Evolutionary conservation across 2,888 invertebrate species (phyloP).

Genomic region (Chromoteleia sp.): DNA sequence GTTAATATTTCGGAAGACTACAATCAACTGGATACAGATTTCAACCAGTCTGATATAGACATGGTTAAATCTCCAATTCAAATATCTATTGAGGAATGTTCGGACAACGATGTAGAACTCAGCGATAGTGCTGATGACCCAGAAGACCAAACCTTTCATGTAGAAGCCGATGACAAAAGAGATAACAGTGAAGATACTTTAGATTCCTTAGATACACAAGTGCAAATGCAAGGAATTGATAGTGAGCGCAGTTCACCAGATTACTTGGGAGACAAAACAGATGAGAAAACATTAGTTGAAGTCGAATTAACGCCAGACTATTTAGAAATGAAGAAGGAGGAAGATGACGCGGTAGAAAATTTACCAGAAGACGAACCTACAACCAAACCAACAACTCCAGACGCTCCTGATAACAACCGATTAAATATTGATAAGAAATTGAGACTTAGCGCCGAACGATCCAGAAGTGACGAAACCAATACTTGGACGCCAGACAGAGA

Average conservation of each 20-base stretch:
- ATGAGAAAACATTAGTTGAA: constrained; percentile 84
- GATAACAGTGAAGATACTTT: constrained; percentile 83
- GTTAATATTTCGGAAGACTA: constrained; percentile 74
- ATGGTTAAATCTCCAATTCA: constrained; percentile 84
- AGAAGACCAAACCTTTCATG: constrained; percentile 77
- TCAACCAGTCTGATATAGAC: constrained; percentile 71
- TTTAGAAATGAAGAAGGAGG: constrained; percentile 88
- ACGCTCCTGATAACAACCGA: constrained; percentile 72
- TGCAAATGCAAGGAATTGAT: constrained; percentile 80
- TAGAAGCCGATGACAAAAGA: constrained; percentile 78
- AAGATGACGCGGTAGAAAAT: constrained; percentile 86
- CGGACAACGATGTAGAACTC: constrained; percentile 78
- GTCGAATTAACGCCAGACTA: constrained; percentile 88
- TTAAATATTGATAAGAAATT: constrained; percentile 83
- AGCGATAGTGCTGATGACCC: constrained; percentile 75
- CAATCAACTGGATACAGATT: constrained; percentile 65
- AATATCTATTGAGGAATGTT: constrained; percentile 84
- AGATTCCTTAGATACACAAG: constrained; percentile 81
- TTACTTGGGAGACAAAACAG: constrained; percentile 81
- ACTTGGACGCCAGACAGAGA: constrained; percentile 89
- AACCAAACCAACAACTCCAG: constrained; percentile 69
- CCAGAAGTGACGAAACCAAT: constrained; percentile 91
- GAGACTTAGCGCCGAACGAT: constrained; percentile 90
- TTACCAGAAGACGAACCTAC: constrained; percentile 81
- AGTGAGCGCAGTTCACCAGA: constrained; percentile 83